phyloP scores from a whole-genome alignment of 2,797 vertebrate genomes.

The Chiroxiphia lanceolata region DNA sequence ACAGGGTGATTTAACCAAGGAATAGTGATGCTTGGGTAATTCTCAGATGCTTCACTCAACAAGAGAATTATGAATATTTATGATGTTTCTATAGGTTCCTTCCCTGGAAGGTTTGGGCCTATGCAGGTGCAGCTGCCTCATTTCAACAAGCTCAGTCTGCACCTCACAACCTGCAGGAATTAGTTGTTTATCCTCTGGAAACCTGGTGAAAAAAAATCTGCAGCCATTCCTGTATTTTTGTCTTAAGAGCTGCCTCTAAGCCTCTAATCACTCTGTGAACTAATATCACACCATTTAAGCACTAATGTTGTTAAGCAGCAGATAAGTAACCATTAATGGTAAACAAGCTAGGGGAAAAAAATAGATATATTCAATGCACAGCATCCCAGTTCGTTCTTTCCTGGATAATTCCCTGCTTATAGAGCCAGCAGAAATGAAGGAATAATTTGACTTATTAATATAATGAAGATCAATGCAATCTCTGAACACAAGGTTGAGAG shows the following conservation, averaged over 20 bases:
- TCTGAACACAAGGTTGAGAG: neutral
- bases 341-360: neutral
- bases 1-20: neutral
- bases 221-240: neutral
- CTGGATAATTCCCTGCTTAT: neutral
- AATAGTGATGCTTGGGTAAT: neutral
- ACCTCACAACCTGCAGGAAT: neutral
- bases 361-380: neutral
- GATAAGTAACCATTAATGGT: neutral
- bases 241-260: neutral
- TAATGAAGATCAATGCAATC: slow-evolving; percentile 31
- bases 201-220: neutral
- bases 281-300: neutral
- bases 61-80: neutral
- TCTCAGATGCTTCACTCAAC: neutral
- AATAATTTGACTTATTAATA: neutral
- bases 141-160: neutral
- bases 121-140: neutral
- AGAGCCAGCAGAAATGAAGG: neutral
- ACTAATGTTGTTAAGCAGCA: neutral
- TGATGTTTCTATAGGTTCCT: neutral
- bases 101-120: neutral
- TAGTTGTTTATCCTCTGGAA: neutral
- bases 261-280: neutral
- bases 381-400: neutral